These are phyloP conservation scores for Vidua chalybeata DNA, from an alignment of 2,113 vertebrate genomes.

Conservation along the genomic window DNA sequence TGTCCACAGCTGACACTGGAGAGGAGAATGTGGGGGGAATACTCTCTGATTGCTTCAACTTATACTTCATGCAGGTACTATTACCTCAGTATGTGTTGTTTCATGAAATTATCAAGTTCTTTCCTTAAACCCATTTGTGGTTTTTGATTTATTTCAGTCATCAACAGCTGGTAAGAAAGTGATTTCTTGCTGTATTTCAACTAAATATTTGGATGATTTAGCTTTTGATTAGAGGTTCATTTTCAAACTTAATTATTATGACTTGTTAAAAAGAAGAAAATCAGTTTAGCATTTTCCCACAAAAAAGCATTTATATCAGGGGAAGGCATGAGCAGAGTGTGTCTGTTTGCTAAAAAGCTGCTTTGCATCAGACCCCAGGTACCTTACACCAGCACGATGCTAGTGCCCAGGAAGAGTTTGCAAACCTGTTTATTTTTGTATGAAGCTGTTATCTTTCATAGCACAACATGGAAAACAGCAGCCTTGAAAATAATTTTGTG, in stretches of 20 bases:
- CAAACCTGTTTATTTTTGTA: neutral
- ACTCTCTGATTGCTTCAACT: neutral
- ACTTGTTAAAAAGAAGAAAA: neutral
- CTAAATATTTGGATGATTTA: constrained; percentile 18
- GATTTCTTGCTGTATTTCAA: neutral
- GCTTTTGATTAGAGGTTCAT: neutral
- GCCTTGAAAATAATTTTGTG: neutral
- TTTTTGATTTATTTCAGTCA: neutral
- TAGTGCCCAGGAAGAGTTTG: neutral
- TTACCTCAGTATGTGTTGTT: neutral
- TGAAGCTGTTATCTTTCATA: neutral
- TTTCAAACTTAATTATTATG: neutral
- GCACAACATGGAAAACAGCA: neutral
- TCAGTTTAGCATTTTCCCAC: neutral
- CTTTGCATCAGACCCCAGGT: neutral
- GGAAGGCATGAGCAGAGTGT: neutral
- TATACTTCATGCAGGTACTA: neutral
- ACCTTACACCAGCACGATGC: neutral
- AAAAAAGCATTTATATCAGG: neutral
- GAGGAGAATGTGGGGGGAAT: neutral
- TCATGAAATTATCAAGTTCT: neutral
- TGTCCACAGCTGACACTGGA: neutral
- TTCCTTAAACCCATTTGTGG: neutral
- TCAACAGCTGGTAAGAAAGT: neutral
- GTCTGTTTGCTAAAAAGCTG: neutral